A percentile compares a stretch with the other conserved stretches of the same genome.
Conservation (phyloP, 2,888 invertebrate species). For the Drosophila infuscata region DNA sequence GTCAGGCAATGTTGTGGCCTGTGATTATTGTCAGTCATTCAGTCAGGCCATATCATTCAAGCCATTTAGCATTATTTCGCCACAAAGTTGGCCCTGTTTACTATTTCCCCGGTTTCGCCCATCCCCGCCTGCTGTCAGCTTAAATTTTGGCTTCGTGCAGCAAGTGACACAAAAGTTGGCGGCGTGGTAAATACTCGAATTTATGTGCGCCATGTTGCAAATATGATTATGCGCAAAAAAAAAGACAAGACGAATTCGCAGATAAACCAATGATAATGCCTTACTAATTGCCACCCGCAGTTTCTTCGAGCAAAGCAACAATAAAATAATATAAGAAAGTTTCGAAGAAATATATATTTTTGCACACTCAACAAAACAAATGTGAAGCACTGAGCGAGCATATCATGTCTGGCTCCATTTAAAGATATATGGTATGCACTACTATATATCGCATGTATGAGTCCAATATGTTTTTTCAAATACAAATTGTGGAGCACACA, state of each 20-base stretch:
- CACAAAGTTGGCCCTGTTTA: conserved; percentile 48
- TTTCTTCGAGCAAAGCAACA: neutral
- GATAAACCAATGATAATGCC: conserved; percentile 43
- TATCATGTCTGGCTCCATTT: conserved; percentile 46
- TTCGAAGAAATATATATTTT: neutral
- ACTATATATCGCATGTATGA: conserved; percentile 48
- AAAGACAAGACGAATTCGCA: conserved; percentile 8
- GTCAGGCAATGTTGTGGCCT: conserved; percentile 41
- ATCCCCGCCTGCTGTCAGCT: conserved; percentile 34
- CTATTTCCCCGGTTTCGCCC: neutral
- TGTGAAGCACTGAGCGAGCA: conserved; percentile 7
- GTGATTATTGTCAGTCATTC: conserved; percentile 38
- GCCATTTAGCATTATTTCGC: conserved; percentile 61
- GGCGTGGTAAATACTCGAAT: conserved; percentile 31
- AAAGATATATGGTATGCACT: conserved; percentile 15
- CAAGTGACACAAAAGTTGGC: conserved; percentile 46
- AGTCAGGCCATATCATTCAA: conserved; percentile 50
- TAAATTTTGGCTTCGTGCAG: conserved; percentile 54
- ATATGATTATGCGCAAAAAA: neutral
- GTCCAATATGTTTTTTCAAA: conserved; percentile 58
- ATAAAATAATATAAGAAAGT: conserved; percentile 17
- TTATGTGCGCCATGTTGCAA: conserved; percentile 18
- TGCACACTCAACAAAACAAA: conserved; percentile 5
- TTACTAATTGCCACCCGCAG: conserved; percentile 41
- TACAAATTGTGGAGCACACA: conserved; percentile 46